Conservation (phyloP, 2,888 invertebrate species). For the Hesperia comma region DNA sequence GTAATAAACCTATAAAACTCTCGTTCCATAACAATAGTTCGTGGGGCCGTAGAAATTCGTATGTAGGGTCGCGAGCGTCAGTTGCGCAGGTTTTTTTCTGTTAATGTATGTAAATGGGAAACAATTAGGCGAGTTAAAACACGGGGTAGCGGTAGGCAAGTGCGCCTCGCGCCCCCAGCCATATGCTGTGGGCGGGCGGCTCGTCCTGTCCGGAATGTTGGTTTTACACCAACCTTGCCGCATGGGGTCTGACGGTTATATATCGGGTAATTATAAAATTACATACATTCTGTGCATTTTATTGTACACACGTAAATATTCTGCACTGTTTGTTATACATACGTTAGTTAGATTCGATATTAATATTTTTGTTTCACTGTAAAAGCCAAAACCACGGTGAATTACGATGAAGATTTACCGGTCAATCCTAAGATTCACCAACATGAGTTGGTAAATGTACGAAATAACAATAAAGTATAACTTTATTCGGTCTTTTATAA, state of each 20-base stretch:
- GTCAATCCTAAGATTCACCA: too few species aligned
- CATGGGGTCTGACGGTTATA: constrained; percentile 1
- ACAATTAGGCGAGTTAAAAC: constrained; percentile 83
- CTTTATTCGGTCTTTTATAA: too few species aligned
- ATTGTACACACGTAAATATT: too few species aligned
- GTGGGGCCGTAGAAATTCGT: constrained; percentile 59
- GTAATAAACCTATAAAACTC: background rate
- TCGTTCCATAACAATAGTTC: constrained; percentile 52
- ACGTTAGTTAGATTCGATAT: too few species aligned
- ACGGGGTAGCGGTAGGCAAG: constrained; percentile 82
- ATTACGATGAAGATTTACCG: too few species aligned
- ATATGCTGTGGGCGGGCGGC: constrained; percentile 77
- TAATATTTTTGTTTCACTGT: too few species aligned
- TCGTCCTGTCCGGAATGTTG: constrained; percentile 24
- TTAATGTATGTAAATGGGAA: constrained; percentile 83
- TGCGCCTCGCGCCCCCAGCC: constrained; percentile 75
- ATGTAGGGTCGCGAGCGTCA: constrained; percentile 72
- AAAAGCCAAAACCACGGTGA: too few species aligned
- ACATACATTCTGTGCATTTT: too few species aligned
- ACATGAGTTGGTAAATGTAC: too few species aligned
- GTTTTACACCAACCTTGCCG: constrained; percentile 22
- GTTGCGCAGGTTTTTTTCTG: constrained; percentile 75
- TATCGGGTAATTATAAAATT: background rate
- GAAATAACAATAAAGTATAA: too few species aligned
- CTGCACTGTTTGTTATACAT: too few species aligned